phyloP scores from a whole-genome alignment of 2,888 invertebrate genomes.

The Geophilus truncorum region DNA sequence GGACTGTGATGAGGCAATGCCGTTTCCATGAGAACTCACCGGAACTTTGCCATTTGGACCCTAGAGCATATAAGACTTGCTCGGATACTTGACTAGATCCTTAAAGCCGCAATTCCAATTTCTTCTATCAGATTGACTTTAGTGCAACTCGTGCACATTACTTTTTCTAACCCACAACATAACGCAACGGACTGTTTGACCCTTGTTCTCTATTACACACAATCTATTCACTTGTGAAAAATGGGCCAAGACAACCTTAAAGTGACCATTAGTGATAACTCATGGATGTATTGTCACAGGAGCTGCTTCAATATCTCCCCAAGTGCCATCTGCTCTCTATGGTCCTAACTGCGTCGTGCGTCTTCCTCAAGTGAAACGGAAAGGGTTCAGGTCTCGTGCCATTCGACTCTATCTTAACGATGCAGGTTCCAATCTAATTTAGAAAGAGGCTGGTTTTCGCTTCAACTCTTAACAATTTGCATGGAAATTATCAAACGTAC shows the following conservation, averaged over 20 bases:
- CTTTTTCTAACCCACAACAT: neutral
- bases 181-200: neutral
- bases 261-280: constrained; percentile 14
- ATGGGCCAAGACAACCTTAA: neutral
- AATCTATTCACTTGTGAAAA: neutral
- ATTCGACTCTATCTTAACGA: neutral
- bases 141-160: neutral
- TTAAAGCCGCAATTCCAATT: neutral
- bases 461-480: neutral
- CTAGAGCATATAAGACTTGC: neutral
- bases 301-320: neutral
- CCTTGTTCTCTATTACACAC: neutral
- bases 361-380: neutral
- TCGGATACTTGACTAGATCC: neutral
- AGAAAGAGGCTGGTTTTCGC: neutral
- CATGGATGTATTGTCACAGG: neutral
- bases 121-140: neutral
- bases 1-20: neutral
- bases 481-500: neutral
- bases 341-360: neutral
- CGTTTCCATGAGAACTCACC: neutral
- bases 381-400: neutral
- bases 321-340: neutral
- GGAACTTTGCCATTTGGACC: neutral
- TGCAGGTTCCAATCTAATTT: neutral